Percentiles rank a stretch among this genome's conserved stretches.
These are phyloP conservation scores for Mustelus asterias DNA, from an alignment of 2,113 vertebrate species.

Conservation along the genomic window DNA sequence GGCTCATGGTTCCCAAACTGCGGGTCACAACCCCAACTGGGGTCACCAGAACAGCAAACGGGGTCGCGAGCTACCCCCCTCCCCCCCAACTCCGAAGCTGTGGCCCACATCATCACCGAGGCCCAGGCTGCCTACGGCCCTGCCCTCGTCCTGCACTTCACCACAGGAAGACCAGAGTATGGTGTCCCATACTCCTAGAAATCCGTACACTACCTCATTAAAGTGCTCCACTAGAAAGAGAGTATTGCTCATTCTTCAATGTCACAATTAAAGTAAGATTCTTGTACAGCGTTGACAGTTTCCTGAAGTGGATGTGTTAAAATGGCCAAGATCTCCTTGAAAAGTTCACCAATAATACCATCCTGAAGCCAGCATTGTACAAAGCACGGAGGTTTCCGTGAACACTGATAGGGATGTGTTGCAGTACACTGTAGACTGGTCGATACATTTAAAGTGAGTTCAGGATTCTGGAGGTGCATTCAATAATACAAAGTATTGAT, in stretches of 20 bases:
- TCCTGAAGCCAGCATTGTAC: background rate
- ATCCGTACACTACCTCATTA: background rate
- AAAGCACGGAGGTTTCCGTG: background rate
- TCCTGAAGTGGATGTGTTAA: background rate
- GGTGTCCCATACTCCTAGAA: background rate
- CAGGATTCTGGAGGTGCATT: background rate
- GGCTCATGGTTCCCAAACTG: too few species aligned
- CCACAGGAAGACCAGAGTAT: background rate
- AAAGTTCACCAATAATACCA: background rate
- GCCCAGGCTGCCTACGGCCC: background rate
- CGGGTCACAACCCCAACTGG: background rate
- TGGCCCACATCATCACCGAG: background rate
- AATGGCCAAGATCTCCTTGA: background rate
- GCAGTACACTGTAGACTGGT: background rate
- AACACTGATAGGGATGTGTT: background rate
- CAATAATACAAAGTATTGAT: slow-evolving; percentile 19
- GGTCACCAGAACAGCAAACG: background rate
- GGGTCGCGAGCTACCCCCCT: too few species aligned
- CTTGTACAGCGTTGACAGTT: background rate
- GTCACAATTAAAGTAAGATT: background rate
- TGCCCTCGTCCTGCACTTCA: background rate
- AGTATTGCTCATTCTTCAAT: background rate
- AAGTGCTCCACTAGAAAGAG: too few species aligned
- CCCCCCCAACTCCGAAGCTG: background rate
- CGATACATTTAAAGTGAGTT: slow-evolving; percentile 17